Evolutionary conservation across 2,797 vertebrate genomes (phyloP).

Genomic region (Ispidina picta): DNA sequence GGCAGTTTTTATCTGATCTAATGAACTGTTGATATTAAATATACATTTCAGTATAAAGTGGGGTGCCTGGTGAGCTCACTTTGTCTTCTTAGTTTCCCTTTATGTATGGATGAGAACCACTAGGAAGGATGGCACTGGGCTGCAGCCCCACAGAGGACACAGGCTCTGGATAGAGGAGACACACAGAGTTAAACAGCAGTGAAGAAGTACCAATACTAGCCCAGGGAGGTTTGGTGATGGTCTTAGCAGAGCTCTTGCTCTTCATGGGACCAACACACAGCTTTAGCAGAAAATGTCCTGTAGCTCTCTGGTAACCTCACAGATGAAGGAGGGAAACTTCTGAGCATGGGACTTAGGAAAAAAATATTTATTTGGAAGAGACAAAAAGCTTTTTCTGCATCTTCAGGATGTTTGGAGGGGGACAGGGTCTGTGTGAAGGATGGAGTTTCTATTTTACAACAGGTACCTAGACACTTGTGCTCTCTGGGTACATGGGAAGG

Average conservation of each 20-base stretch:
- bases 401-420: neutral
- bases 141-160: neutral
- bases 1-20: neutral
- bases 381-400: neutral
- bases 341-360: neutral
- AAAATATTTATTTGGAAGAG: neutral
- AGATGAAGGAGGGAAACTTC: neutral
- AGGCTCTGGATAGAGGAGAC: neutral
- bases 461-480: neutral
- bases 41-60: neutral
- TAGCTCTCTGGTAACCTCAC: neutral
- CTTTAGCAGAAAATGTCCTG: neutral
- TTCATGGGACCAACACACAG: accelerated
- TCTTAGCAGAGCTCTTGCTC: neutral
- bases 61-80: neutral
- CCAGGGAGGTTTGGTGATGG: neutral
- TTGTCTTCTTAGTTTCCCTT: neutral
- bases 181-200: neutral
- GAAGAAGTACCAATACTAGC: neutral
- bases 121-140: neutral
- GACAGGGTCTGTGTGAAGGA: neutral
- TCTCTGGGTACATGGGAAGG: neutral
- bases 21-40: neutral
- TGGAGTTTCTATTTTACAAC: neutral
- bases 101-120: neutral